Evolutionary conservation across 1,140 invertebrate species (phyloP).

Genomic region (Caenorhabditis remanei): DNA sequence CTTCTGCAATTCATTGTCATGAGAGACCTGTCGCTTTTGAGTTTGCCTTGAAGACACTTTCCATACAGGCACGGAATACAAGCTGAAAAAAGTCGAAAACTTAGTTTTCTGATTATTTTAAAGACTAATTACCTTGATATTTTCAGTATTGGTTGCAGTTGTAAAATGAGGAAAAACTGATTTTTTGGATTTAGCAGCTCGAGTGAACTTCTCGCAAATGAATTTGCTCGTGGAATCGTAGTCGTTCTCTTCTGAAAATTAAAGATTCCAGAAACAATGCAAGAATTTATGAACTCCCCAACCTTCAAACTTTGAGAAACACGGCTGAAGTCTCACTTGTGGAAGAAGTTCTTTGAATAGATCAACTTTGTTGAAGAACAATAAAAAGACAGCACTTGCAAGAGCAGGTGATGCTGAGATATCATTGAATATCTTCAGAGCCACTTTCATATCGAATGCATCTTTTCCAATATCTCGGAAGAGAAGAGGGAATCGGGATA

Average conservation of each 20-base stretch:
- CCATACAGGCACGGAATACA: slow-evolving; percentile 40
- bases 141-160: slow-evolving; percentile 29
- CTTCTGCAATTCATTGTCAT: slow-evolving; percentile 10
- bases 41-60: slow-evolving; percentile 28
- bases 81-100: background rate
- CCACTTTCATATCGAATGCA: slow-evolving; percentile 39
- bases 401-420: slow-evolving; percentile 1
- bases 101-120: too few species aligned
- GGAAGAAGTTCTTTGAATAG: slow-evolving; percentile 12
- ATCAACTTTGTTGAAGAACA: slow-evolving; percentile 42
- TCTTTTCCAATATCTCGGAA: background rate
- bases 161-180: slow-evolving; percentile 34
- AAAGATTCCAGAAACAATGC: background rate
- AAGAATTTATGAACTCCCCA: background rate
- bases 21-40: slow-evolving; percentile 17
- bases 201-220: slow-evolving; percentile 23
- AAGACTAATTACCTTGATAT: background rate
- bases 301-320: slow-evolving; percentile 38
- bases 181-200: slow-evolving; percentile 15
- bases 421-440: slow-evolving; percentile 35
- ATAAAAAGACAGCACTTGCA: slow-evolving; percentile 4
- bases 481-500: slow-evolving; percentile 1
- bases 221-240: background rate
- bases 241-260: background rate
- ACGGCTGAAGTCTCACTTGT: background rate